Evolutionary conservation across 2,113 vertebrate genomes (phyloP).

Genomic region (Notechis scutatus): DNA sequence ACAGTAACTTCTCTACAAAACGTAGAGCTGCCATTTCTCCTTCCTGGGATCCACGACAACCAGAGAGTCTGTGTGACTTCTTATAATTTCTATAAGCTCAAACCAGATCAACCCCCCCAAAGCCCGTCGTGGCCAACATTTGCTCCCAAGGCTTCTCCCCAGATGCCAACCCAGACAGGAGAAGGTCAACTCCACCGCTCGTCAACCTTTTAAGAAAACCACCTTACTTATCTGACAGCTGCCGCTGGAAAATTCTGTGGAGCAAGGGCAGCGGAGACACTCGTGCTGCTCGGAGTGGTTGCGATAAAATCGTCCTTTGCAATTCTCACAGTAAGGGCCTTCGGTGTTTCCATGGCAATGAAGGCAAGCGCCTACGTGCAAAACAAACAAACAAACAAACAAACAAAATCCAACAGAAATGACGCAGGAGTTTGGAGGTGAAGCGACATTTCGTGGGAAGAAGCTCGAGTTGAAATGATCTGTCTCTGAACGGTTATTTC

Average conservation of each 20-base stretch:
- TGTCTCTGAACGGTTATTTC: neutral
- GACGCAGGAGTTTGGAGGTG: neutral
- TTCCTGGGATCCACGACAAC: neutral
- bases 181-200: neutral
- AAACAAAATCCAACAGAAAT: conserved; percentile 7
- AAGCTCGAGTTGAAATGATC: neutral
- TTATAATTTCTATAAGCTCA: neutral
- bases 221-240: conserved; percentile 82
- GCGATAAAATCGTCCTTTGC: conserved; percentile 78
- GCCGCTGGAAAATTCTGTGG: conserved; percentile 81
- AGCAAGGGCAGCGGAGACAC: conserved; percentile 86
- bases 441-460: neutral
- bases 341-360: conserved; percentile 84
- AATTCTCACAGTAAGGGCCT: conserved; percentile 86
- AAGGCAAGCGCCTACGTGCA: conserved; percentile 78
- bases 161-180: neutral
- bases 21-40: neutral
- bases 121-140: neutral
- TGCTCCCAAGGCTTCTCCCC: neutral
- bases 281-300: conserved; percentile 40
- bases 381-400: neutral
- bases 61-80: neutral
- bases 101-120: neutral
- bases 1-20: neutral
- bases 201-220: neutral